These are phyloP conservation scores for Aldrovandia affinis DNA, from an alignment of 2,797 vertebrate species.

Conservation along the genomic window DNA sequence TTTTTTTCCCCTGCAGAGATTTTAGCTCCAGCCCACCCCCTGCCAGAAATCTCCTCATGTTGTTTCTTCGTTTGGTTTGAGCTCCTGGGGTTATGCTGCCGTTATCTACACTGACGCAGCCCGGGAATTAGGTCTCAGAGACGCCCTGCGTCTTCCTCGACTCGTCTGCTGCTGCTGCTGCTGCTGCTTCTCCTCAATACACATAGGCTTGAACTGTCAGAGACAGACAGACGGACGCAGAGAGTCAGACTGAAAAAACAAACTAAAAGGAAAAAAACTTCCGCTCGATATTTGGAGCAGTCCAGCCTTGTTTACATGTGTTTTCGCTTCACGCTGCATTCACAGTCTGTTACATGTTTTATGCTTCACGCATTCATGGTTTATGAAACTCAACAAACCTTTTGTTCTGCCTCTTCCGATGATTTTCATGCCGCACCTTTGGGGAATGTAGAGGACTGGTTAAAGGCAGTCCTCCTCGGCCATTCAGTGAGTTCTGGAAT, in stretches of 20 bases:
- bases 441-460: neutral
- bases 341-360: neutral
- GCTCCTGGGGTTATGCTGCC: conserved; percentile 12
- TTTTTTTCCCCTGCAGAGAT: neutral
- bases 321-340: neutral
- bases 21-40: conserved; percentile 5
- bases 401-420: neutral
- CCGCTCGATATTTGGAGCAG: neutral
- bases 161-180: neutral
- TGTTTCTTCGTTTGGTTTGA: neutral
- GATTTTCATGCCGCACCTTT: neutral
- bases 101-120: conserved; percentile 4
- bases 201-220: neutral
- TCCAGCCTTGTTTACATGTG: neutral
- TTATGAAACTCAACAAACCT: neutral
- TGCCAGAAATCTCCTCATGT: neutral
- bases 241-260: neutral
- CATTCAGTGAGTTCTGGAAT: neutral
- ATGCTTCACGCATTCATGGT: neutral
- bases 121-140: conserved; percentile 2
- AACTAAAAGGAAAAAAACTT: too few species aligned
- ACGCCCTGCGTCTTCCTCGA: neutral
- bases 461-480: neutral
- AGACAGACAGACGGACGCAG: neutral
- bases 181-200: neutral